These are phyloP conservation scores for Fregata magnificens DNA, from an alignment of 2,113 vertebrate genomes.

Conservation along the genomic window DNA sequence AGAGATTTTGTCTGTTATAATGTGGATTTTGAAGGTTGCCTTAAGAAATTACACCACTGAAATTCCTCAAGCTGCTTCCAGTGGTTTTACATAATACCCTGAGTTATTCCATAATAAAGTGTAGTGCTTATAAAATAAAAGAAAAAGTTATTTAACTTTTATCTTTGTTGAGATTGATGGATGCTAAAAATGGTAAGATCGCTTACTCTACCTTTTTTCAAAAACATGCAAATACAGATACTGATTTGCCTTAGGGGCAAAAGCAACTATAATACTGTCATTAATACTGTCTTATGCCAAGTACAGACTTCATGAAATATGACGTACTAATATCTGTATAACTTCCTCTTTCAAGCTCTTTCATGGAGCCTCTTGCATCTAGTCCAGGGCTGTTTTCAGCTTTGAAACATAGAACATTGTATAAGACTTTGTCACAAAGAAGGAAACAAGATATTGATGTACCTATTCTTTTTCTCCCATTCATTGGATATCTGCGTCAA, in stretches of 20 bases:
- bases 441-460: background rate
- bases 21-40: background rate
- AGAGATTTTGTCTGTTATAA: background rate
- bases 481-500: background rate
- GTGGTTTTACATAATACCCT: background rate
- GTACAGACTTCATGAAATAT: background rate
- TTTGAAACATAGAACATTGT: background rate
- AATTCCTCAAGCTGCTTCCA: background rate
- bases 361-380: background rate
- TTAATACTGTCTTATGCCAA: background rate
- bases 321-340: background rate
- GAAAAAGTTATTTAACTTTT: background rate
- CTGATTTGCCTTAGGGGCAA: background rate
- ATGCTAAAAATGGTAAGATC: background rate
- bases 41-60: background rate
- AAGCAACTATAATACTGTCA: background rate
- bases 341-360: background rate
- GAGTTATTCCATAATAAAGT: background rate
- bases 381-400: background rate
- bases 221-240: background rate
- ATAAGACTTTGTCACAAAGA: background rate
- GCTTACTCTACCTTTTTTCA: background rate
- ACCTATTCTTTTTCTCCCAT: background rate
- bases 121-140: background rate
- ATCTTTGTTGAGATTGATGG: background rate